phyloP scores from a whole-genome alignment of 1,140 invertebrate species.

The Probaryconus sp. region DNA sequence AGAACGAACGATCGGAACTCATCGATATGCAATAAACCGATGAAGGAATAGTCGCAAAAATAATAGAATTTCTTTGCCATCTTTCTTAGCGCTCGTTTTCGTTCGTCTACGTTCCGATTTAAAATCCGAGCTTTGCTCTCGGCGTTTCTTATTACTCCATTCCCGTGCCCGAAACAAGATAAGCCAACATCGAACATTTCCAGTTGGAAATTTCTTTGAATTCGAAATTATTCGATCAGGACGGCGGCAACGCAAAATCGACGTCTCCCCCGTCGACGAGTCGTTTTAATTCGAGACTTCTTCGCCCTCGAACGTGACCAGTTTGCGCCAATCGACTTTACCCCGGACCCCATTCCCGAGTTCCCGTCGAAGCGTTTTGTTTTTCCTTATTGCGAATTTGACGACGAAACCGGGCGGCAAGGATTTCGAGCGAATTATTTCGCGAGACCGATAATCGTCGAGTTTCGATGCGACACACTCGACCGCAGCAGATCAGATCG shows the following conservation, averaged over 20 bases:
- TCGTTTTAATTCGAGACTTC: slow-evolving; percentile 62
- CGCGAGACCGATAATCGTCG: slow-evolving; percentile 14
- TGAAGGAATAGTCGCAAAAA: too few species aligned
- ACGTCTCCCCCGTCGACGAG: slow-evolving; percentile 33
- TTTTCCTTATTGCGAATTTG: slow-evolving; percentile 49
- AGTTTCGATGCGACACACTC: slow-evolving; percentile 15
- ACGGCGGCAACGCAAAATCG: slow-evolving; percentile 12
- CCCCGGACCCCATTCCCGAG: too few species aligned
- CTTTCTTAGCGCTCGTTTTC: too few species aligned
- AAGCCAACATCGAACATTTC: slow-evolving; percentile 10
- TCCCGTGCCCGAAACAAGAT: slow-evolving; percentile 25
- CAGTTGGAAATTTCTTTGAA: slow-evolving; percentile 25
- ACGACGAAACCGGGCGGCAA: slow-evolving; percentile 7
- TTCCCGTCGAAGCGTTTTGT: not conserved
- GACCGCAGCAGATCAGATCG: not conserved
- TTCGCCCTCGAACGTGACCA: slow-evolving; percentile 52
- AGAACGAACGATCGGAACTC: not conserved
- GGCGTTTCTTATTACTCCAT: slow-evolving; percentile 28
- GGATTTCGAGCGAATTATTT: slow-evolving; percentile 9
- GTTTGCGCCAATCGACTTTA: slow-evolving; percentile 37
- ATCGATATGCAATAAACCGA: too few species aligned
- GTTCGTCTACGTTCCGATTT: too few species aligned
- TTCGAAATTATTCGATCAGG: slow-evolving; percentile 53
- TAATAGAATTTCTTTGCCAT: too few species aligned
- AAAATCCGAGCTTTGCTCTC: slow-evolving; percentile 5